These are phyloP conservation scores for Lithodes maja DNA, from an alignment of 2,888 invertebrate species.

Conservation along the genomic window DNA sequence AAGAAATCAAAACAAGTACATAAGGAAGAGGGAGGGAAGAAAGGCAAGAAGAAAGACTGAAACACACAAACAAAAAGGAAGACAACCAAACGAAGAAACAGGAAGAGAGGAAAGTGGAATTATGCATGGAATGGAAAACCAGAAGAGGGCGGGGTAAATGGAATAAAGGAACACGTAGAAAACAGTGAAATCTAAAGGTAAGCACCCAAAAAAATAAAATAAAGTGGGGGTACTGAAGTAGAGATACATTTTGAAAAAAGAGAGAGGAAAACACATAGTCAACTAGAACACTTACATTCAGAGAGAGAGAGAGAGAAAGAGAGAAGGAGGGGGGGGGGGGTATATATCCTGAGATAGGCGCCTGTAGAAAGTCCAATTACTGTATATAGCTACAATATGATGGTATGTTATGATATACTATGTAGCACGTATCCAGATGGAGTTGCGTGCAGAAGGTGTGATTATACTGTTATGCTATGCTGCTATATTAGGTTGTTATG, in stretches of 20 bases:
- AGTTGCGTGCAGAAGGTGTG: not conserved
- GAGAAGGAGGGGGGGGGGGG: not conserved
- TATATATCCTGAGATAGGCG: too few species aligned
- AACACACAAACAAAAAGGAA: not conserved
- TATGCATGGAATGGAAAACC: not conserved
- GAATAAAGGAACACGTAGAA: not conserved
- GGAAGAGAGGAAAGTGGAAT: not conserved
- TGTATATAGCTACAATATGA: too few species aligned
- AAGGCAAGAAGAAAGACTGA: not conserved
- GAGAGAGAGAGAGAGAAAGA: not conserved
- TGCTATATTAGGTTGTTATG: too few species aligned
- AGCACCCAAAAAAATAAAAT: too few species aligned
- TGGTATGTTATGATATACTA: too few species aligned
- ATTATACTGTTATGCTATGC: not conserved
- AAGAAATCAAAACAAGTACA: too few species aligned
- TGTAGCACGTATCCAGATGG: not conserved
- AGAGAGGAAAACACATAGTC: not conserved
- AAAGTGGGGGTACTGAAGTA: too few species aligned
- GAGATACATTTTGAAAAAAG: not conserved
- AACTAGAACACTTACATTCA: too few species aligned
- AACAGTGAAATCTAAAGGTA: too few species aligned
- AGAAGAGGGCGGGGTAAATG: not conserved
- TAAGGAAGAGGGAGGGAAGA: not conserved
- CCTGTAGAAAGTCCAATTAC: too few species aligned
- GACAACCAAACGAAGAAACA: not conserved